These are phyloP conservation scores for Drosophila insularis DNA, from an alignment of 1,140 invertebrate genomes.

Conservation along the genomic window DNA sequence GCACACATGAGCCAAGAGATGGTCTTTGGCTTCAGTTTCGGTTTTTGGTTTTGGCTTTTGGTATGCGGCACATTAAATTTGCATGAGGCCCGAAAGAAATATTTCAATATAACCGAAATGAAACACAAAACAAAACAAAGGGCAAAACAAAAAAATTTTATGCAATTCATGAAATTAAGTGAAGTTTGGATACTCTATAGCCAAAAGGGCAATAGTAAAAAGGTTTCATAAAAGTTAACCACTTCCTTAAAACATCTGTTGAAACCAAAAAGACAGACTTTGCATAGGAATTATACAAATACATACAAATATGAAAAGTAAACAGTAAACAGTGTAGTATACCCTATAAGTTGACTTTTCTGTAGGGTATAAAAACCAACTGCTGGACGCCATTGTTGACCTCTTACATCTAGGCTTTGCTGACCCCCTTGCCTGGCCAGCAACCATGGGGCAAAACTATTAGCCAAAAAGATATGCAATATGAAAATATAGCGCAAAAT, in stretches of 20 bases:
- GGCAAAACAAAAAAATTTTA: slow-evolving; percentile 36
- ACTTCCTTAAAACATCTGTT: no score
- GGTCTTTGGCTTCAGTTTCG: slow-evolving; percentile 41
- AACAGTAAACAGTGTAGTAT: no score
- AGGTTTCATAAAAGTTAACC: no score
- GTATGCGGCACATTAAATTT: slow-evolving; percentile 58
- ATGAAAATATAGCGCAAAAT: neutral
- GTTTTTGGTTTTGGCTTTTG: slow-evolving; percentile 43
- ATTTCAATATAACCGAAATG: slow-evolving; percentile 49
- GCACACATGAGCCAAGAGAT: slow-evolving; percentile 53
- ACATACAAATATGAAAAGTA: no score
- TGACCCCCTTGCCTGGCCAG: neutral
- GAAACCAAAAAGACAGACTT: no score
- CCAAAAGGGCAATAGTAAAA: no score
- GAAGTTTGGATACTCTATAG: no score
- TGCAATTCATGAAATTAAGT: neutral
- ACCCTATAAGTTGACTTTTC: no score
- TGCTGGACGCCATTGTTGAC: slow-evolving; percentile 10
- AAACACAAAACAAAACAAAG: slow-evolving; percentile 18
- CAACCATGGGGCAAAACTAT: neutral
- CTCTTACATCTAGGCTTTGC: neutral
- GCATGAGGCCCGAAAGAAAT: slow-evolving; percentile 43
- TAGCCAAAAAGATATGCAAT: no score
- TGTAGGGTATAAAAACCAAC: neutral
- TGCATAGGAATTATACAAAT: no score